Conservation (phyloP, 2,888 invertebrate genomes). For the Leucoptera coffeella region DNA sequence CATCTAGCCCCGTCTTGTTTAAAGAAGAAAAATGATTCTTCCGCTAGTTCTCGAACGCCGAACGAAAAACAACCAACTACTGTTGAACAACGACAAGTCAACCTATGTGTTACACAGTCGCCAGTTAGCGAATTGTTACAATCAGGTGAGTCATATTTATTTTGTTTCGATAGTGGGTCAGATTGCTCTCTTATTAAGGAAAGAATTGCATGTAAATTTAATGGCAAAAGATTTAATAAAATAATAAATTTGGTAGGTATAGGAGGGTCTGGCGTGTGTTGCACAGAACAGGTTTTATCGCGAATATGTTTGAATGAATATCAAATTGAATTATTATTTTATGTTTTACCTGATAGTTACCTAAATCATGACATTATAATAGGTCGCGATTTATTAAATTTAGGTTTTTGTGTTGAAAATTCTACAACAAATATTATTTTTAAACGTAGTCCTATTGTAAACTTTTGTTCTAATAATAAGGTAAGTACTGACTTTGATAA, state of each 20-base stretch:
- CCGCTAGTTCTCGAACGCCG: too few species aligned
- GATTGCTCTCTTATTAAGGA: conserved; percentile 12
- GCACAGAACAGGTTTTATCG: conserved; percentile 5
- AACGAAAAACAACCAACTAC: too few species aligned
- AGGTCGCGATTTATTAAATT: conserved; percentile 8
- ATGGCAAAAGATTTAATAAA: conserved; percentile 6
- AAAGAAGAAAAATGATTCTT: too few species aligned
- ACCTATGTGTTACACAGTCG: too few species aligned
- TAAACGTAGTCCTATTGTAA: conserved; percentile 5
- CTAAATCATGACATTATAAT: conserved; percentile 6
- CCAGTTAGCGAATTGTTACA: too few species aligned
- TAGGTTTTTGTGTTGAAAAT: too few species aligned
- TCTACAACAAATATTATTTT: conserved; percentile 7
- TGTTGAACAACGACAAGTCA: too few species aligned
- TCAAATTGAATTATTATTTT: conserved; percentile 9
- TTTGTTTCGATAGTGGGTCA: conserved; percentile 13
- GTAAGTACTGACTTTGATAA: conserved; percentile 9
- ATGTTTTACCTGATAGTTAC: conserved; percentile 8
- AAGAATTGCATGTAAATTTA: conserved; percentile 9
- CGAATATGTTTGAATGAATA: conserved; percentile 7
- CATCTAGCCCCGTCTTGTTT: too few species aligned
- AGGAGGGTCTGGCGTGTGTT: conserved; percentile 8
- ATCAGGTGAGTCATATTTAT: too few species aligned
- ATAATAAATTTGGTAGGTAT: conserved; percentile 9
- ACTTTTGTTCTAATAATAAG: conserved; percentile 4